Conservation (phyloP, 1,140 invertebrate species). For the Eupristina koningsbergeri region DNA sequence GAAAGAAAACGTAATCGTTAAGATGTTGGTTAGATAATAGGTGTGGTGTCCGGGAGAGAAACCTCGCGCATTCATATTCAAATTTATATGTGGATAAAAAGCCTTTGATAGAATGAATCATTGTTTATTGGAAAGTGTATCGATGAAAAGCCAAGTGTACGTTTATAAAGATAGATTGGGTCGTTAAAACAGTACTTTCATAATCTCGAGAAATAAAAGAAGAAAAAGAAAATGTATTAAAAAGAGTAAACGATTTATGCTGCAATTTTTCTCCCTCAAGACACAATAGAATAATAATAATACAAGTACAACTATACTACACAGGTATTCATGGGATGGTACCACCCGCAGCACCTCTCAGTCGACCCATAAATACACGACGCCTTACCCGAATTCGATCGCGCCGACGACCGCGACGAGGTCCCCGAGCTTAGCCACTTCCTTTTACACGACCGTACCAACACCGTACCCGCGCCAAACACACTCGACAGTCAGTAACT, state of each 20-base stretch:
- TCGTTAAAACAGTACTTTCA: slow-evolving; percentile 11
- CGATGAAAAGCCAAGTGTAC: too few species aligned
- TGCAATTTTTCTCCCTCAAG: background rate
- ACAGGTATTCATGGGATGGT: slow-evolving; percentile 67
- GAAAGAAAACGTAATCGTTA: too few species aligned
- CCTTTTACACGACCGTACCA: slow-evolving; percentile 45
- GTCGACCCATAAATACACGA: slow-evolving; percentile 56
- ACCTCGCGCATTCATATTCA: too few species aligned
- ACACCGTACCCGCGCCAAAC: slow-evolving; percentile 56
- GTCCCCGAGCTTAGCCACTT: slow-evolving; percentile 44
- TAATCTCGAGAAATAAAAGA: background rate
- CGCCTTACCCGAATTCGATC: slow-evolving; percentile 44
- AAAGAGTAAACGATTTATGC: background rate
- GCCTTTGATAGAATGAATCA: too few species aligned
- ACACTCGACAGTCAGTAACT: slow-evolving; percentile 62
- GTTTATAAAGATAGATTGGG: background rate
- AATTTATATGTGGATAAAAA: too few species aligned
- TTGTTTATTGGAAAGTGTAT: too few species aligned
- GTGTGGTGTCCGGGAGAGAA: too few species aligned
- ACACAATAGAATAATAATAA: background rate
- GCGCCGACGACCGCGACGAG: slow-evolving; percentile 46
- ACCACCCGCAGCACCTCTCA: slow-evolving; percentile 65
- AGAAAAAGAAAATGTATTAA: too few species aligned
- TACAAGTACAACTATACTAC: slow-evolving; percentile 41
- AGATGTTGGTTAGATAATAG: too few species aligned